These are phyloP conservation scores for Scomberomorus guttatus DNA, from an alignment of 2,797 vertebrate species.

Conservation along the genomic window DNA sequence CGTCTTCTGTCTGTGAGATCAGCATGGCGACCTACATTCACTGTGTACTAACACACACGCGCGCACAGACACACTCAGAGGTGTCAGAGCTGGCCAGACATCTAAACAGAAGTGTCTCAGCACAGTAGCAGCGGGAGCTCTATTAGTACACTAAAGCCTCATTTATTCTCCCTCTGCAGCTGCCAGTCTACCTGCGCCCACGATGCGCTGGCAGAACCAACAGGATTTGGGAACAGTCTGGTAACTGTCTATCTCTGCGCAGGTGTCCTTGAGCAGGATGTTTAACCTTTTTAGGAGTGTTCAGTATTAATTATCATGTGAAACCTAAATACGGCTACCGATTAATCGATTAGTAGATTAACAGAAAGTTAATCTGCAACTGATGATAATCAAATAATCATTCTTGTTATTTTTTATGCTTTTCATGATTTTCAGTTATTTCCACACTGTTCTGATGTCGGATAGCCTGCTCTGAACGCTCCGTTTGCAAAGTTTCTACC, in stretches of 20 bases:
- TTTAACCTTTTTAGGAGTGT: slow-evolving; percentile 16
- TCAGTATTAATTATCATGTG: slow-evolving; percentile 19
- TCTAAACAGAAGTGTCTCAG: slow-evolving; percentile 50
- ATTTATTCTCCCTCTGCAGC: slow-evolving; percentile 41
- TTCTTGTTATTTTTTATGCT: no score
- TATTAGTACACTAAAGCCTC: slow-evolving; percentile 49
- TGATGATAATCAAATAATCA: no score
- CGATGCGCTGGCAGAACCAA: neutral
- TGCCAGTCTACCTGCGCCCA: slow-evolving; percentile 32
- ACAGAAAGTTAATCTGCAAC: no score
- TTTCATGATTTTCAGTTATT: no score
- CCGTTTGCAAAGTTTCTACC: no score
- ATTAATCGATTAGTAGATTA: no score
- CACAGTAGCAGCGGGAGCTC: slow-evolving; percentile 47
- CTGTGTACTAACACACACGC: slow-evolving; percentile 4
- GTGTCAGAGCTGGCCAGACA: slow-evolving; percentile 67
- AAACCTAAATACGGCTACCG: neutral
- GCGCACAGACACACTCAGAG: slow-evolving; percentile 11
- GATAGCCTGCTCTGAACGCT: no score
- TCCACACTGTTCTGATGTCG: no score
- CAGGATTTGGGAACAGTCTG: neutral
- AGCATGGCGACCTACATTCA: slow-evolving; percentile 59
- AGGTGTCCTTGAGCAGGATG: slow-evolving; percentile 3
- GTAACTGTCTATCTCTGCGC: neutral
- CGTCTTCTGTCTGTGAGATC: slow-evolving; percentile 48